phyloP scores from a whole-genome alignment of 2,113 vertebrate species.

The Neolamprologus variostigma region DNA sequence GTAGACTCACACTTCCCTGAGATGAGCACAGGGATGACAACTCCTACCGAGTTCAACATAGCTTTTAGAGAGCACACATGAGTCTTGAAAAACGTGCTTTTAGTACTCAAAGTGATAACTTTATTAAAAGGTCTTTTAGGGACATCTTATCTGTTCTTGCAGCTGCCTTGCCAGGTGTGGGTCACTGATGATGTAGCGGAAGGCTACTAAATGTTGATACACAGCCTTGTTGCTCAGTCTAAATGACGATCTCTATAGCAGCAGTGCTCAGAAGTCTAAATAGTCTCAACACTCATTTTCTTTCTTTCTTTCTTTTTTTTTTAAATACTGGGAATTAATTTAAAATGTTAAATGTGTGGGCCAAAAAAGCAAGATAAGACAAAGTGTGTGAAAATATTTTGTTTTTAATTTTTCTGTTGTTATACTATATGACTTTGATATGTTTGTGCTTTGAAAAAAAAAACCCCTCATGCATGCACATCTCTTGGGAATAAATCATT shows the following conservation, averaged over 20 bases:
- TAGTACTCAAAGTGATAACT: background rate
- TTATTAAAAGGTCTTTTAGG: background rate
- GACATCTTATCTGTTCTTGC: background rate
- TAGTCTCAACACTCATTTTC: background rate
- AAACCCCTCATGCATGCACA: fast-evolving
- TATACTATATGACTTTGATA: background rate
- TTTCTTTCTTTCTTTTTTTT: background rate
- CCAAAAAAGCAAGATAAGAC: background rate
- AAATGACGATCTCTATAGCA: background rate
- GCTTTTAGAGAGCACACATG: background rate
- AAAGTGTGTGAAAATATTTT: background rate
- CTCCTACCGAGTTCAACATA: background rate
- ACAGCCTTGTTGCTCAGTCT: background rate
- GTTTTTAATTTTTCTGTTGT: background rate
- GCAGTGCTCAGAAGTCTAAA: background rate
- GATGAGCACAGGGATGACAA: constrained; percentile 7
- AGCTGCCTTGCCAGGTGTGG: background rate
- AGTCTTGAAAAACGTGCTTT: background rate
- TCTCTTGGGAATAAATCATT: background rate
- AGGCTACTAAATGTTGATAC: background rate
- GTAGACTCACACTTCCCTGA: constrained; percentile 22
- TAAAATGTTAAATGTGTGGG: background rate
- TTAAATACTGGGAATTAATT: background rate
- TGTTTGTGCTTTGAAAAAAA: background rate
- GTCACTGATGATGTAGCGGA: background rate